These are phyloP conservation scores for Danio kyathit DNA, from an alignment of 2,797 vertebrate species.

Conservation along the genomic window DNA sequence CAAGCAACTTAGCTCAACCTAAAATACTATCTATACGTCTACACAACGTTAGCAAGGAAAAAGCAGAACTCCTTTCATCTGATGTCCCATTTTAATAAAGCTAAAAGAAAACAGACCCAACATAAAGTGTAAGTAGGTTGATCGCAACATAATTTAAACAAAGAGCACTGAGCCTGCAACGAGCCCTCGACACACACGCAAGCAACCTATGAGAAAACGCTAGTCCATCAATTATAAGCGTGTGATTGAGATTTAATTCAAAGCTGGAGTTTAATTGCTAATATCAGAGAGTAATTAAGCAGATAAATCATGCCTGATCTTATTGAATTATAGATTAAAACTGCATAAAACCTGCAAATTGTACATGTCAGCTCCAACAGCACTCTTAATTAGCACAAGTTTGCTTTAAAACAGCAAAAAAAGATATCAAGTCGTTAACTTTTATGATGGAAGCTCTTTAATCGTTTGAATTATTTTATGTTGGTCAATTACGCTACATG, in stretches of 20 bases:
- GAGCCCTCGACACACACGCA: conserved; percentile 59
- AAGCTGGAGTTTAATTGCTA: conserved; percentile 85
- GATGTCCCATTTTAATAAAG: background rate
- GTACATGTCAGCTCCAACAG: conserved; percentile 89
- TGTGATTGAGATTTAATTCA: conserved; percentile 86
- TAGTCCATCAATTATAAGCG: conserved; percentile 83
- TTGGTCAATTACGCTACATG: background rate
- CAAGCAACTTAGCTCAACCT: background rate
- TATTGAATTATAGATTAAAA: conserved; percentile 85
- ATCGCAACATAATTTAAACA: conserved; percentile 38
- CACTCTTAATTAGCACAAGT: conserved; percentile 78
- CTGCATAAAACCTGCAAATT: conserved; percentile 81
- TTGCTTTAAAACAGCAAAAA: conserved; percentile 67
- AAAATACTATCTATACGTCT: background rate
- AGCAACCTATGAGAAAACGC: conserved; percentile 73
- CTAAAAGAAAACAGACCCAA: background rate
- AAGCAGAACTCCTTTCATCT: background rate
- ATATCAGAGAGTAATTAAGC: conserved; percentile 85
- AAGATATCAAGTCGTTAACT: conserved; percentile 66
- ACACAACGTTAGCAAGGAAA: background rate
- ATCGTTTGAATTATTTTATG: background rate
- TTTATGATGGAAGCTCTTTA: conserved; percentile 36
- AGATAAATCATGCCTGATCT: conserved; percentile 86
- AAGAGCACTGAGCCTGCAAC: conserved; percentile 35
- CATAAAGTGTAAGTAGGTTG: conserved; percentile 26